Conservation (phyloP, 2,113 vertebrate genomes). For the Galbula dea region DNA sequence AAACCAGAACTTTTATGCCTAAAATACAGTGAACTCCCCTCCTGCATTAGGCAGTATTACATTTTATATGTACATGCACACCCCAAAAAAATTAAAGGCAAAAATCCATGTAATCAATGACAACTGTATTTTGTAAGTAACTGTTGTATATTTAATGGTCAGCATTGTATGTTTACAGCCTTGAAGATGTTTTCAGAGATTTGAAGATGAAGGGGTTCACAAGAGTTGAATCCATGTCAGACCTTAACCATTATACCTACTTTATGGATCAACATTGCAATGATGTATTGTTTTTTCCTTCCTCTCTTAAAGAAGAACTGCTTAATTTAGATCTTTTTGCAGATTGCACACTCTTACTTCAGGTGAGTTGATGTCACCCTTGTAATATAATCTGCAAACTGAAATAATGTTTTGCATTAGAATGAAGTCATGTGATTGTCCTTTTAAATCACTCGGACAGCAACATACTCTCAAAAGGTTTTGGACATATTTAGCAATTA, state of each 20-base stretch:
- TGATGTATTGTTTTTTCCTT: slow-evolving; percentile 84
- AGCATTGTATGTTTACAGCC: slow-evolving; percentile 70
- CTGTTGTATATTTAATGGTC: background rate
- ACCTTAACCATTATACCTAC: slow-evolving; percentile 74
- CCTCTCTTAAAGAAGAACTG: slow-evolving; percentile 78
- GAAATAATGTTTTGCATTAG: background rate
- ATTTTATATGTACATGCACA: background rate
- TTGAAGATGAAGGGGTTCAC: slow-evolving; percentile 78
- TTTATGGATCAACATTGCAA: slow-evolving; percentile 83
- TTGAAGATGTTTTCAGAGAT: slow-evolving; percentile 75
- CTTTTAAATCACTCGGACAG: background rate
- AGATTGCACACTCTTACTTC: slow-evolving; percentile 81
- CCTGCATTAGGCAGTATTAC: background rate
- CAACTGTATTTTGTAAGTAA: background rate
- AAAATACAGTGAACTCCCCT: background rate
- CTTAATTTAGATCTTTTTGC: slow-evolving; percentile 75
- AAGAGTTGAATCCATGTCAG: slow-evolving; percentile 74
- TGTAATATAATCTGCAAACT: background rate
- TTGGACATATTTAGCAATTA: background rate
- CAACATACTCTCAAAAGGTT: background rate
- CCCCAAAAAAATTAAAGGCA: background rate
- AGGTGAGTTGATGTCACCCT: slow-evolving; percentile 75
- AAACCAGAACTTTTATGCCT: background rate
- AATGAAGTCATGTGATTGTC: background rate
- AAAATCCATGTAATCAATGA: background rate